Evolutionary conservation across 2,113 vertebrate genomes (phyloP).

Genomic region (Columbina picui): DNA sequence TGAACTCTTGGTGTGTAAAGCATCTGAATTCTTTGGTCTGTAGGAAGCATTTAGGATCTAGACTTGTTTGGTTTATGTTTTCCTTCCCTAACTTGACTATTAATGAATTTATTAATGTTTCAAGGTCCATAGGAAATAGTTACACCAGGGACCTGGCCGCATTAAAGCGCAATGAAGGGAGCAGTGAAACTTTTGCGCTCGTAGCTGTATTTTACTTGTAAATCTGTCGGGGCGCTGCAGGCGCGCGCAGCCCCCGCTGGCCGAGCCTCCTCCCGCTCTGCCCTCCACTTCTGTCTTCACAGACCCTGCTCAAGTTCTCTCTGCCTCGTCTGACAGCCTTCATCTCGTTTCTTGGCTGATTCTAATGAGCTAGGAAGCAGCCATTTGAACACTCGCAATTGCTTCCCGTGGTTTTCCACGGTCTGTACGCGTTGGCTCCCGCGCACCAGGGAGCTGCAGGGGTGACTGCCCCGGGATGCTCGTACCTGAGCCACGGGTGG

Average conservation of each 20-base stretch:
- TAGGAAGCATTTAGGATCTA: background rate
- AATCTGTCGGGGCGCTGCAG: background rate
- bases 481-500: no score
- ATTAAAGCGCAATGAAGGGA: conserved; percentile 19
- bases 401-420: background rate
- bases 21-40: background rate
- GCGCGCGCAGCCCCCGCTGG: background rate
- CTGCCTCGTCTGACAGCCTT: background rate
- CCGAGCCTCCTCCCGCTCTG: rapidly evolving
- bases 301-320: background rate
- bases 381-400: background rate
- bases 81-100: background rate
- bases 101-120: background rate
- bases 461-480: background rate
- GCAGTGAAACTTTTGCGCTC: background rate
- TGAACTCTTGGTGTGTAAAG: background rate
- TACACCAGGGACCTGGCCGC: background rate
- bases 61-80: background rate
- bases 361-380: background rate
- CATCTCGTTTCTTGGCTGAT: background rate
- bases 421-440: no score
- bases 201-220: background rate
- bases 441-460: background rate
- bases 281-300: background rate
- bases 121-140: background rate